Evolutionary conservation across 2,888 invertebrate genomes (phyloP).

Genomic region (Drosophila histrio): DNA sequence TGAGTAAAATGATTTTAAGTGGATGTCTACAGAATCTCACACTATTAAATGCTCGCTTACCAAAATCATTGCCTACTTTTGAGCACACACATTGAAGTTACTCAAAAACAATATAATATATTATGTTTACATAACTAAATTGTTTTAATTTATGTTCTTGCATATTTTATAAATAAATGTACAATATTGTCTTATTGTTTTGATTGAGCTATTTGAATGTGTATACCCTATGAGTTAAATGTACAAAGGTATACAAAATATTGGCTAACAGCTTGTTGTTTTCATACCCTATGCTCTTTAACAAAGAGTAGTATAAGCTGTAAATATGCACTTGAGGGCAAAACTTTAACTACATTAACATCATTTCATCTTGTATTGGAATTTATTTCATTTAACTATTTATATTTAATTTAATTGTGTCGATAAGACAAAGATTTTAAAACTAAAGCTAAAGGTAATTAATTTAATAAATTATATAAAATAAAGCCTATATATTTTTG

Average conservation of each 20-base stretch:
- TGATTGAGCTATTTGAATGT: background rate
- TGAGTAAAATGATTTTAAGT: background rate
- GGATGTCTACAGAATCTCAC: background rate
- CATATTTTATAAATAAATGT: no score
- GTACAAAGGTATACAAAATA: background rate
- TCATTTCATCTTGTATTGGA: no score
- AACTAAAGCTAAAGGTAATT: no score
- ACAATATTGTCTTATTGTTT: background rate
- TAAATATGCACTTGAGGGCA: background rate
- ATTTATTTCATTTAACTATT: no score
- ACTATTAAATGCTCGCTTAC: background rate
- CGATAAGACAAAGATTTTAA: background rate
- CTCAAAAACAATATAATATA: background rate
- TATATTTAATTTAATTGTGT: background rate
- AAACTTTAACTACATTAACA: no score
- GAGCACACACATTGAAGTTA: background rate
- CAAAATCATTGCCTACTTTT: constrained; percentile 11
- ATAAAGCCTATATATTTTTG: no score
- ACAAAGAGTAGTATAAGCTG: background rate
- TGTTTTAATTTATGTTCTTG: no score
- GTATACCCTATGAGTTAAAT: background rate
- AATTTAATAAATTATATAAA: no score
- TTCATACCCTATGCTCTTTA: background rate
- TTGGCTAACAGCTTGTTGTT: background rate
- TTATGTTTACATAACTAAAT: background rate